A percentile compares a stretch with the other conserved stretches of the same genome.
phyloP scores from a whole-genome alignment of 2,797 vertebrate species.

The Hoplostethus atlanticus region DNA sequence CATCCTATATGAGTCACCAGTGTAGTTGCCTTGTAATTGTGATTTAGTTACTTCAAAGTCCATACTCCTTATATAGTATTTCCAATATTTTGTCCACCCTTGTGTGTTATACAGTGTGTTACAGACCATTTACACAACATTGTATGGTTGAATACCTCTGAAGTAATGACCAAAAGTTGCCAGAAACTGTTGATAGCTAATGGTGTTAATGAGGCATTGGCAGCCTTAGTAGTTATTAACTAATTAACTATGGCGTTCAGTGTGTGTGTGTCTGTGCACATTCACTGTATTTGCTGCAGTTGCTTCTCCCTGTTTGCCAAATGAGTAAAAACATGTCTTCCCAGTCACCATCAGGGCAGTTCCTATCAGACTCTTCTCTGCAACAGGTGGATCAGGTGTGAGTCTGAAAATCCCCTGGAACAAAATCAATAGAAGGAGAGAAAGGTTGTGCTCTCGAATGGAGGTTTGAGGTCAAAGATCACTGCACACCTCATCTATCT shows the following conservation, averaged over 20 bases:
- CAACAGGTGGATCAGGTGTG: conserved; percentile 69
- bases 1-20: neutral
- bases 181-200: neutral
- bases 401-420: conserved; percentile 46
- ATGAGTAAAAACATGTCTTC: conserved; percentile 35
- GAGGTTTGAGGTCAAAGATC: conserved; percentile 74
- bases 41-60: neutral
- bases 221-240: neutral
- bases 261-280: neutral
- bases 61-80: neutral
- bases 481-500: conserved; percentile 79
- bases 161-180: neutral
- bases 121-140: neutral
- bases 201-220: neutral
- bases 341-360: conserved; percentile 27
- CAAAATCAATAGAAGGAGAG: conserved; percentile 56
- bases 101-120: too few species aligned
- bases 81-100: too few species aligned
- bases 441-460: conserved; percentile 64
- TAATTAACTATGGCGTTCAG: neutral
- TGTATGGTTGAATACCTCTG: conserved; percentile 6
- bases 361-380: conserved; percentile 40
- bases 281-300: conserved; percentile 20
- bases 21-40: neutral
- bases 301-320: conserved; percentile 14